These are phyloP conservation scores for Ptiloglossa arizonensis DNA, from an alignment of 1,140 invertebrate species.

Conservation along the genomic window DNA sequence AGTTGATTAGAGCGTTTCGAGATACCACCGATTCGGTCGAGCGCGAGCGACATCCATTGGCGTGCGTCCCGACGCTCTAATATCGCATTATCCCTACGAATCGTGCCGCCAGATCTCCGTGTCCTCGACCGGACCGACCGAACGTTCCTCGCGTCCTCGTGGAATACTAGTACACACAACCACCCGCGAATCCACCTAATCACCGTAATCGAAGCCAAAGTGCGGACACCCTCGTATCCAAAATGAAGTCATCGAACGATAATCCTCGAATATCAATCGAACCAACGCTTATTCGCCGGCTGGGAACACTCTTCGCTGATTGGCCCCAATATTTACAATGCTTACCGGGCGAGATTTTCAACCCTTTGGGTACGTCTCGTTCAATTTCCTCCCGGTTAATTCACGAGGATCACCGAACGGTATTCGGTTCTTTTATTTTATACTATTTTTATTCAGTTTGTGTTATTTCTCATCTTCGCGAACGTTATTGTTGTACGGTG, in stretches of 20 bases:
- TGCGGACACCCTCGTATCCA: background rate
- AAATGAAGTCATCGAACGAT: slow-evolving; percentile 25
- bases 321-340: slow-evolving; percentile 35
- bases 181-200: too few relatives aligned
- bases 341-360: background rate
- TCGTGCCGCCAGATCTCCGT: background rate
- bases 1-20: slow-evolving; percentile 25
- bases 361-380: background rate
- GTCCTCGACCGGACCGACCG: background rate
- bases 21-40: background rate
- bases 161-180: too few relatives aligned
- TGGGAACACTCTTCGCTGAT: slow-evolving; percentile 1
- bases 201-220: slow-evolving; percentile 26
- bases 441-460: too few relatives aligned
- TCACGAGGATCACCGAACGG: too few relatives aligned
- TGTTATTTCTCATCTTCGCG: too few relatives aligned
- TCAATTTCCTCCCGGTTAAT: background rate
- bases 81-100: background rate
- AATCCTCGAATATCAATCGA: slow-evolving; percentile 38
- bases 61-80: too few relatives aligned
- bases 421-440: too few relatives aligned
- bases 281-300: background rate
- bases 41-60: background rate
- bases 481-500: too few relatives aligned
- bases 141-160: background rate